Conservation (phyloP, 2,888 invertebrate genomes). For the Melanophora roralis region DNA sequence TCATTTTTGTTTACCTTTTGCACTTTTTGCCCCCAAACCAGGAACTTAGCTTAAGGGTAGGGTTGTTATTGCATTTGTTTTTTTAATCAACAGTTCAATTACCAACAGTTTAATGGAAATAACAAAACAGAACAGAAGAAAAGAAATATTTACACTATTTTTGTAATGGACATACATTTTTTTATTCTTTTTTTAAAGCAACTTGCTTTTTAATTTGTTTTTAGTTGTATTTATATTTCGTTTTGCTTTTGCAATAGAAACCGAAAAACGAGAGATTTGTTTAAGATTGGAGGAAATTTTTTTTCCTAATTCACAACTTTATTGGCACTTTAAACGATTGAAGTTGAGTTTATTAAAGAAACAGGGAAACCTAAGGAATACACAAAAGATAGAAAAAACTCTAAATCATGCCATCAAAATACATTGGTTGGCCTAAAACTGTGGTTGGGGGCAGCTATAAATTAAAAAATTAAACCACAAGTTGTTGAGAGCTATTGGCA, state of each 20-base stretch:
- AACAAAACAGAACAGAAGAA: no score
- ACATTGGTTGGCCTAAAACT: background rate
- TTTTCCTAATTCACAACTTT: constrained; percentile 39
- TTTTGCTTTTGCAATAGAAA: background rate
- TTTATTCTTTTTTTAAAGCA: background rate
- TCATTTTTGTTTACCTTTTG: no score
- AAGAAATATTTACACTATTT: no score
- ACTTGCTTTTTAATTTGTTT: background rate
- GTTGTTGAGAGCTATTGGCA: background rate
- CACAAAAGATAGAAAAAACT: background rate
- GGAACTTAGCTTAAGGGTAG: no score
- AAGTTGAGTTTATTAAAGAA: background rate
- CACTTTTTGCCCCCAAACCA: no score
- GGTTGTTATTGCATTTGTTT: no score
- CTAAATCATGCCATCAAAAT: no score
- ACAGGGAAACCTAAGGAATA: background rate
- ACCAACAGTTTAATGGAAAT: no score
- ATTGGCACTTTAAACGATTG: constrained; percentile 41
- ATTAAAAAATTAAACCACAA: background rate
- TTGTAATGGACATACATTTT: no score
- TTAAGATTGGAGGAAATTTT: background rate
- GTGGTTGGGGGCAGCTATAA: background rate
- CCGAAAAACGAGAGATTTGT: background rate
- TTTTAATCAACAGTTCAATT: no score
- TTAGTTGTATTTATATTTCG: background rate